phyloP scores from a whole-genome alignment of 2,888 invertebrate genomes.

The Latrodectus elegans region DNA sequence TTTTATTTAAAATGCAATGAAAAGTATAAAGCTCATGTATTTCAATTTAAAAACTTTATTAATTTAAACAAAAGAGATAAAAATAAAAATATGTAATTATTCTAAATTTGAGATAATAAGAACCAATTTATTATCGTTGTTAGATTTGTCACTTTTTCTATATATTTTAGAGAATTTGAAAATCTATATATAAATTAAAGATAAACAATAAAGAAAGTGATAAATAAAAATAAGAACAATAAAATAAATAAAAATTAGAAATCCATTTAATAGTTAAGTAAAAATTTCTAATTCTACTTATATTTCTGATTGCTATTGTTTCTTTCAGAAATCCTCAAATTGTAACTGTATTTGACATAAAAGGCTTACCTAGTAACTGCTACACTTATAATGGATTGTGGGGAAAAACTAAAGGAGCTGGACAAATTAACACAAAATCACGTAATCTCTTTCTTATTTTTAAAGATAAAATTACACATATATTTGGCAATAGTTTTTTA shows the following conservation, averaged over 20 bases:
- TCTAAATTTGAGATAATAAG: too few species aligned
- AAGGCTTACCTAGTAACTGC: constrained; percentile 56
- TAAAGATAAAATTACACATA: not conserved
- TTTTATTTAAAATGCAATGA: too few species aligned
- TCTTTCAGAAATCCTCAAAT: constrained; percentile 31
- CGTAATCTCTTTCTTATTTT: constrained; percentile 8
- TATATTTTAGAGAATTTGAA: too few species aligned
- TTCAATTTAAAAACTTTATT: too few species aligned
- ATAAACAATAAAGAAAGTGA: too few species aligned
- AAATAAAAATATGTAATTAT: too few species aligned
- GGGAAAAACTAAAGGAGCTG: constrained; percentile 47
- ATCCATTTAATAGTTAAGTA: not conserved
- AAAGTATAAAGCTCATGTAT: too few species aligned
- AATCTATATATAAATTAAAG: too few species aligned
- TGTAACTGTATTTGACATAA: constrained; percentile 53
- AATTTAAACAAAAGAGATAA: too few species aligned
- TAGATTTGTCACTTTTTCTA: too few species aligned
- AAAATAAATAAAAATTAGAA: not conserved
- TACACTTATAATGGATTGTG: constrained; percentile 58
- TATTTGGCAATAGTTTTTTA: not conserved
- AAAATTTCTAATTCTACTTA: not conserved
- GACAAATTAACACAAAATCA: constrained; percentile 42
- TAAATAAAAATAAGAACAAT: not conserved
- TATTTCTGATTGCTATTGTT: not conserved
- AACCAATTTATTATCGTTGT: too few species aligned